Evolutionary conservation across 2,888 invertebrate genomes (phyloP).

Genomic region (Azorinus chamasolen): DNA sequence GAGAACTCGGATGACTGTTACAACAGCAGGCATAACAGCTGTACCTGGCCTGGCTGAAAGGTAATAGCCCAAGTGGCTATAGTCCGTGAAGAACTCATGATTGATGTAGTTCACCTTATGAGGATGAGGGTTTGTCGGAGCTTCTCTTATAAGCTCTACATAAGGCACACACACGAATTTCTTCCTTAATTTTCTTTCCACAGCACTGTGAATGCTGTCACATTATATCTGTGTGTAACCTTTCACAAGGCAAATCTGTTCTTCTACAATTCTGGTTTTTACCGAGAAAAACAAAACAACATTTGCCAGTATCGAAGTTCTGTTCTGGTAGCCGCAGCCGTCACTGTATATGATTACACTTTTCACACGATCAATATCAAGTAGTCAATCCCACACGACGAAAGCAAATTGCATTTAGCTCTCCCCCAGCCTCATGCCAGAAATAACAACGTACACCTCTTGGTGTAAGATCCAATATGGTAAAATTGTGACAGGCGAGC

Average conservation of each 20-base stretch:
- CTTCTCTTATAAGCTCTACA: slow-evolving; percentile 31
- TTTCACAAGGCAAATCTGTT: slow-evolving; percentile 39
- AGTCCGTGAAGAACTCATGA: slow-evolving; percentile 38
- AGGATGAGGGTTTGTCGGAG: slow-evolving; percentile 8
- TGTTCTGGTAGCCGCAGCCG: slow-evolving; percentile 47
- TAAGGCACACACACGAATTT: slow-evolving; percentile 36
- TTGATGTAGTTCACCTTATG: slow-evolving; percentile 36
- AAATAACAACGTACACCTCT: slow-evolving; percentile 41
- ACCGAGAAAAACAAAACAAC: slow-evolving; percentile 17
- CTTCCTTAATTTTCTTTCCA: slow-evolving; percentile 42
- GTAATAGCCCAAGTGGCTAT: slow-evolving; percentile 20
- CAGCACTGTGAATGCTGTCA: slow-evolving; percentile 39
- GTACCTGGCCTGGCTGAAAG: slow-evolving; percentile 28
- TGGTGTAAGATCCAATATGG: slow-evolving; percentile 28
- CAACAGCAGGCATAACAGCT: slow-evolving; percentile 25
- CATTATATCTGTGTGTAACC: slow-evolving; percentile 45
- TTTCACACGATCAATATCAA: slow-evolving; percentile 6
- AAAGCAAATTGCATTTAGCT: slow-evolving; percentile 16
- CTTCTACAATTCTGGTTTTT: slow-evolving; percentile 15
- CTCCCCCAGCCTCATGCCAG: slow-evolving; percentile 49
- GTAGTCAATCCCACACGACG: slow-evolving; percentile 28
- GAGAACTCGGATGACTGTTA: slow-evolving; percentile 35
- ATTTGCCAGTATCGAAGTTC: slow-evolving; percentile 39
- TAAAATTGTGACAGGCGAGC: slow-evolving; percentile 45
- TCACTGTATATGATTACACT: slow-evolving; percentile 44